These are phyloP conservation scores for Sinocyclocheilus rhinocerous DNA, from an alignment of 2,113 vertebrate genomes.

Conservation along the genomic window DNA sequence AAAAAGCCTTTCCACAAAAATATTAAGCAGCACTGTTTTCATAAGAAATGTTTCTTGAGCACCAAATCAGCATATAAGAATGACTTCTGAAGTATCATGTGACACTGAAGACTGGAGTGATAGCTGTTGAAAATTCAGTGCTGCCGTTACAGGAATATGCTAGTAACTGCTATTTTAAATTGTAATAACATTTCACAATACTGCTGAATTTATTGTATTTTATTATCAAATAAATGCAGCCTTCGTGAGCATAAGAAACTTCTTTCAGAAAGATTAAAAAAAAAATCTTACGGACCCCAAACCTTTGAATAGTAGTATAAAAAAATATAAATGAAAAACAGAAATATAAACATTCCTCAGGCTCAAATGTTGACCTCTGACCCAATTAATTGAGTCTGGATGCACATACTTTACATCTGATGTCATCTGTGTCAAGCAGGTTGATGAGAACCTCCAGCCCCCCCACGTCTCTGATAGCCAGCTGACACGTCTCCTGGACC, in stretches of 20 bases:
- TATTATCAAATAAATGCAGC: too few species aligned
- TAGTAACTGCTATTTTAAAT: too few species aligned
- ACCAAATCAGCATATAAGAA: background rate
- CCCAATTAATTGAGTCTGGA: background rate
- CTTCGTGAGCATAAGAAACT: background rate
- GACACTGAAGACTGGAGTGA: too few species aligned
- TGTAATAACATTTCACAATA: too few species aligned
- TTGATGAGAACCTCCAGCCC: constrained; percentile 94
- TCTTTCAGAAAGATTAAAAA: background rate
- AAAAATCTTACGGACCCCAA: background rate
- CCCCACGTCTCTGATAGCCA: constrained; percentile 89
- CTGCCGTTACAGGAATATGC: too few species aligned
- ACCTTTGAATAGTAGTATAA: background rate
- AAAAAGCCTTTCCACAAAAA: background rate
- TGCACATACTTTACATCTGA: constrained; percentile 88
- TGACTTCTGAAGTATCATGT: background rate
- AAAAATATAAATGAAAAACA: background rate
- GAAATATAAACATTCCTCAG: background rate
- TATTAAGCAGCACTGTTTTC: background rate
- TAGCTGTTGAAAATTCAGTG: too few species aligned
- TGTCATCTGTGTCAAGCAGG: constrained; percentile 90
- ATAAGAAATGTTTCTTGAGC: background rate
- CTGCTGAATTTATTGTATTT: too few species aligned
- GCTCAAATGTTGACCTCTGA: background rate
- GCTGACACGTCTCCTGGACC: constrained; percentile 86